Base-by-base conservation (phyloP, 2,113 vertebrate genomes). In the Laticauda laticaudata region DNA sequence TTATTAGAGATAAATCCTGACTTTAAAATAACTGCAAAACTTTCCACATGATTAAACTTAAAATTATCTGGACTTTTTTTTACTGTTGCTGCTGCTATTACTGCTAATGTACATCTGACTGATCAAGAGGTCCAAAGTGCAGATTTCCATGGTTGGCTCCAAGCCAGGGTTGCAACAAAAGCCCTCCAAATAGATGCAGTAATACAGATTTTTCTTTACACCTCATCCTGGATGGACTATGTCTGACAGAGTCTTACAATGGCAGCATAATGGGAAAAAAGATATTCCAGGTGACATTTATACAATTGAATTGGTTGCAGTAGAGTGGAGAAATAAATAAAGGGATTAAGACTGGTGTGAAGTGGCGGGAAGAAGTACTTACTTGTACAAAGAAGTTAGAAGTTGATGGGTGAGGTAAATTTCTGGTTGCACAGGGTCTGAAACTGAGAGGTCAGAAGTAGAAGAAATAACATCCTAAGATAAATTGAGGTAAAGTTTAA, bases 51-150 rank as follows among this genome's bases (percentile, higher is more conserved):
- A 95, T 96, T 96, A 93, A 96, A 94, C 95, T 96, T 96, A 96
- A 97, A 97, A 96, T 95, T 96, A 96, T 97, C 96, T 97, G 94
- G 93, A 93, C 94, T 96, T 96, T 59, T 29, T 21, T 43, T 69
- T 26, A 18, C 23, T 59, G 23, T 0, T 14, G n/a, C 20, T 88
- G 1, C 10, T 90, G 59, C 94, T 95, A 91, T 93, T 56, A 94
- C 95, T 93, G 95, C 94, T 97, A 96, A 96, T 95, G 96, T 96
- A 97, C 96, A 96, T 96, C 96, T 97, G 95, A 96, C 96, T 96
- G 97, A 96, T 97, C 96, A 97, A 95, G 94, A 94, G 96, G 95
- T 96, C 96, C 96, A 92, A 87, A 97, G 96, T 95, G 94, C 96
- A 96, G 94, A 96, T 97, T 96, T 95, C 93, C 95, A 94, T 86